Base-by-base conservation (phyloP, 2,888 invertebrate genomes). In the Blomia tropicalis region DNA sequence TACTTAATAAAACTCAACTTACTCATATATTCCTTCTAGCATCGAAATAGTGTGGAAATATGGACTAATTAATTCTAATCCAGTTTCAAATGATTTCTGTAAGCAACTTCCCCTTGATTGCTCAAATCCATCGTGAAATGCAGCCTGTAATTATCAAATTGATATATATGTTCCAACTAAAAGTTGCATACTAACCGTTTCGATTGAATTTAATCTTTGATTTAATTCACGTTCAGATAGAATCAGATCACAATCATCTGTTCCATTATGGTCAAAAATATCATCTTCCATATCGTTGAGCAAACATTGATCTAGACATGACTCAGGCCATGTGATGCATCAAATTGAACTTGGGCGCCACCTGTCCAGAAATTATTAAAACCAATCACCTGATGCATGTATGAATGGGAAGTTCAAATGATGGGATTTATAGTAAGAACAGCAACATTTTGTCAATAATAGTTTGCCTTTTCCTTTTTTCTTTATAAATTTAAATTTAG, bases 111-210 rank as follows among this genome's bases (percentile, higher is more conserved):
- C 56, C 14, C 36, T 17, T 29, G 56, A n/a, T 23, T 31, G n/a
- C 11, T 56, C 56, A 56, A 56, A 56, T 19, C n/a, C 31, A 17
- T 56, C 56, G 23, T 56, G 56, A 23, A 56, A 56, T 56, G 56
- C 56, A 2, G 56, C 2, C 56, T 56, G n/a, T n/a, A 56, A 31
- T 19, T 19, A 47, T 27, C n/a, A 36, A 5, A 19, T 31, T 2
- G 4, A 56, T 27, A 56, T 27, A 47, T 2, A 47, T 2, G 2
- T 3, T 14, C 22, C 22, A 4, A 2, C 19, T 41, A 19, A 3
- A 17, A 47, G 22, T 56, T 17, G 7, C 14, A n/a, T n/a, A 56
- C 31, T 56, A 29, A 56, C 56, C 25, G 25, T 56, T 56, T 56
- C 36, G 29, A 56, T 56, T 19, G 25, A 29, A 4, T 56, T 19